Base-by-base conservation (phyloP, 2,113 vertebrate genomes). In the Australoheros scitulus region DNA sequence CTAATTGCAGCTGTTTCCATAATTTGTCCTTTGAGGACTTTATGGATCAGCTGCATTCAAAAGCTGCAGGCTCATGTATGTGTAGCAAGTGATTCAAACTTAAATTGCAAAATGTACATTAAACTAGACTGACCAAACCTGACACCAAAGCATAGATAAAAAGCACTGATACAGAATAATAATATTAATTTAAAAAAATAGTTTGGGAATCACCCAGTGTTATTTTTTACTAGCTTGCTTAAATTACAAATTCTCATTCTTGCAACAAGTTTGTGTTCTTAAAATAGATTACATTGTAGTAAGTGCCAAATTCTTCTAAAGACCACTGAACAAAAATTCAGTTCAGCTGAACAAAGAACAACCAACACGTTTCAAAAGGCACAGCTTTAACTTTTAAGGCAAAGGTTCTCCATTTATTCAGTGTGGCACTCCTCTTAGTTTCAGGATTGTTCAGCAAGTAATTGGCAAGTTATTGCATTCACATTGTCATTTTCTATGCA, bases 1-100 rank as follows among this genome's bases (percentile, higher is more conserved):
- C 93, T 97, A 96, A 97, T 97, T 96, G 93, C 92, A 95, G 72
- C 94, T 93, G 91, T 91, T 85, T 92, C 88, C 81, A 90, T 93
- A 92, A 94, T 93, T 89, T 87, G 43, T 87, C 85, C 86, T 90
- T 89, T 82, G 82, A 91, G 90, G 72, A 82, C 77, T 85, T 87
- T 83, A 85, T 88, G 60, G 82, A 92, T 85, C 82, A 75, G 83
- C 81, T 83, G 38, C 59, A 74, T 89, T 93, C 79, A 87, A 61
- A 84, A 84, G 68, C 78, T 26, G 64, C 65, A 85, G 63, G 76
- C 58, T 60, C 83, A 76, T 81, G 65, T 32, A 18, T 65, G 77
- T 82, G 57, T 68, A 18, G 52, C 61, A 20, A 50, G 82, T 4
- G 14, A 29, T 64, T 59, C 2, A 58, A 29, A 72, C 6, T 63